These are phyloP conservation scores for Himalopsyche japonica DNA, from an alignment of 2,888 invertebrate species.

Conservation along the genomic window DNA sequence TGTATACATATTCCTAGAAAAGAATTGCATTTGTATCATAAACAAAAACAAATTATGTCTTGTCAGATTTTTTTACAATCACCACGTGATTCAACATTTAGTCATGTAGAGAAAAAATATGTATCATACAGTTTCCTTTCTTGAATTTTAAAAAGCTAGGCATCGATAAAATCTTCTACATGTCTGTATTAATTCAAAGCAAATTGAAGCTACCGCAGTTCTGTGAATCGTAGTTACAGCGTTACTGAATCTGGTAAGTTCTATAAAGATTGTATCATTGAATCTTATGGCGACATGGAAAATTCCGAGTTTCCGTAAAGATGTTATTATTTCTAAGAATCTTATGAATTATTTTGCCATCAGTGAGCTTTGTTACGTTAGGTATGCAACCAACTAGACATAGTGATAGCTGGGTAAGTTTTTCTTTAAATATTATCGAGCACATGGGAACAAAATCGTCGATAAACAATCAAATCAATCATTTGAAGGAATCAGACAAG, in stretches of 20 bases:
- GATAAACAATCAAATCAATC: background rate
- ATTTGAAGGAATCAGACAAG: background rate
- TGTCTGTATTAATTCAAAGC: background rate
- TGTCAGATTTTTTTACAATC: background rate
- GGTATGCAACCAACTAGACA: background rate
- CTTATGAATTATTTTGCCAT: background rate
- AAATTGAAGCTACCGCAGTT: background rate
- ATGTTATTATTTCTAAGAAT: background rate
- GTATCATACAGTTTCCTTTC: background rate
- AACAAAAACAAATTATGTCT: background rate
- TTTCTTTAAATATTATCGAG: background rate
- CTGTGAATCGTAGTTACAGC: background rate
- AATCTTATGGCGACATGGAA: background rate
- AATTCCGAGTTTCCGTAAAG: background rate
- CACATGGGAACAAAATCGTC: background rate
- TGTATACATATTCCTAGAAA: background rate
- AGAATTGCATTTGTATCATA: background rate
- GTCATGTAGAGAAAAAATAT: background rate
- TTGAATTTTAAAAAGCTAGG: background rate
- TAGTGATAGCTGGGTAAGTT: background rate
- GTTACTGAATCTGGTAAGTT: conserved; percentile 13
- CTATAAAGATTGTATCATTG: conserved; percentile 26
- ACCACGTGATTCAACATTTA: background rate
- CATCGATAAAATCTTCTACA: background rate
- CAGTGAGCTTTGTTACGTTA: background rate